A percentile compares a stretch with the other conserved stretches of the same genome.
phyloP scores from a whole-genome alignment of 2,797 vertebrate genomes.

The Triplophysa yarkandensis region DNA sequence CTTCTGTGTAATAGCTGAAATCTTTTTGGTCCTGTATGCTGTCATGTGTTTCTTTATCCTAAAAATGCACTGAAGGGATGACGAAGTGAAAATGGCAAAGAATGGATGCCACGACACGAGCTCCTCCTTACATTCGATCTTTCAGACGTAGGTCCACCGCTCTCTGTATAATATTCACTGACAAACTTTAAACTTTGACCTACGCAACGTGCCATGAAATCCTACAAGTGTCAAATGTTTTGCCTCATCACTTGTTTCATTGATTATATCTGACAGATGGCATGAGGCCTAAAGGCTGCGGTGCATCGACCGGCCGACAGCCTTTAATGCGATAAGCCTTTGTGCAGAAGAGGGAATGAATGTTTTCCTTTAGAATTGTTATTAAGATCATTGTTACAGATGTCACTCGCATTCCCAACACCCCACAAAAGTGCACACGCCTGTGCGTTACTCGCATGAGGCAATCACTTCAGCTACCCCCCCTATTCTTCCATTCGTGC shows the following conservation, averaged over 20 bases:
- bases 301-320: neutral
- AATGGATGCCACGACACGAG: constrained; percentile 46
- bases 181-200: constrained; percentile 36
- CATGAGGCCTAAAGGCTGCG: neutral
- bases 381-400: constrained; percentile 15
- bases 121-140: constrained; percentile 18
- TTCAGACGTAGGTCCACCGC: constrained; percentile 26
- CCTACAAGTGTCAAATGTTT: constrained; percentile 27
- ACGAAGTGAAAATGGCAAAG: constrained; percentile 19
- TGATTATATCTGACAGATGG: neutral
- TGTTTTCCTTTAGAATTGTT: constrained; percentile 33
- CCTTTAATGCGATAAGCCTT: constrained; percentile 11
- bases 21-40: constrained; percentile 33
- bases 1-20: constrained; percentile 40
- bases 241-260: constrained; percentile 12
- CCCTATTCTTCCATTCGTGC: constrained; percentile 25
- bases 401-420: constrained; percentile 8
- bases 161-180: constrained; percentile 37
- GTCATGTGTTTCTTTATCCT: constrained; percentile 38
- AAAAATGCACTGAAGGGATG: constrained; percentile 22
- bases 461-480: constrained; percentile 13
- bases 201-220: constrained; percentile 42
- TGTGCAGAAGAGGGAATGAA: constrained; percentile 7
- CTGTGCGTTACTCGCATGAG: neutral
- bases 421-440: constrained; percentile 8